phyloP scores from a whole-genome alignment of 2,888 invertebrate species.

The Eupithecia abbreviata region DNA sequence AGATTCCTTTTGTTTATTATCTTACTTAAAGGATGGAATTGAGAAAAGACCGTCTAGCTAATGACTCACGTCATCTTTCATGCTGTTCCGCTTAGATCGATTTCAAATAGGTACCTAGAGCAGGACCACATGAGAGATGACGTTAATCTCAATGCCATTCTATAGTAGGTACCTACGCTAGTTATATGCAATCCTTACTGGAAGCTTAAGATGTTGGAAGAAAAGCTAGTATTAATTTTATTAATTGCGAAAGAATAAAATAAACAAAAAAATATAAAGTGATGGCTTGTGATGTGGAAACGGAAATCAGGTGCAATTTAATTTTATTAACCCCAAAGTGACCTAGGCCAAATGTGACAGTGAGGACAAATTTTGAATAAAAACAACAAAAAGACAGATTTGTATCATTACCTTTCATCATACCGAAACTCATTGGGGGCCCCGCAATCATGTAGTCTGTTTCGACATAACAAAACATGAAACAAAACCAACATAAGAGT shows the following conservation, averaged over 20 bases:
- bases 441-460: slow-evolving; percentile 89
- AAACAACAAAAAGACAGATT: slow-evolving; percentile 64
- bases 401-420: slow-evolving; percentile 91
- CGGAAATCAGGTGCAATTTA: slow-evolving; percentile 66
- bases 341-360: slow-evolving; percentile 75
- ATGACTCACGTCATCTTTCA: no score
- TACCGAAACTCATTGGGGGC: slow-evolving; percentile 93
- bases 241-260: slow-evolving; percentile 55
- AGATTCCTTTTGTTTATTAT: background rate
- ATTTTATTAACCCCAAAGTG: slow-evolving; percentile 72
- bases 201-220: slow-evolving; percentile 22
- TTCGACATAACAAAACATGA: slow-evolving; percentile 88
- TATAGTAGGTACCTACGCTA: background rate
- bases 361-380: slow-evolving; percentile 73
- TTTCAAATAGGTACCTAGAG: no score
- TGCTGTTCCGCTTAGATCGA: no score
- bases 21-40: no score
- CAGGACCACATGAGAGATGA: background rate
- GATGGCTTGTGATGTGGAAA: slow-evolving; percentile 73
- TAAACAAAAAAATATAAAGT: slow-evolving; percentile 39
- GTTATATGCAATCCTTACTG: background rate
- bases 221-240: slow-evolving; percentile 30
- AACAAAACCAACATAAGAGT: slow-evolving; percentile 88
- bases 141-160: background rate
- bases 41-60: no score